phyloP scores from a whole-genome alignment of 2,888 invertebrate genomes.

The Tineola bisselliella region DNA sequence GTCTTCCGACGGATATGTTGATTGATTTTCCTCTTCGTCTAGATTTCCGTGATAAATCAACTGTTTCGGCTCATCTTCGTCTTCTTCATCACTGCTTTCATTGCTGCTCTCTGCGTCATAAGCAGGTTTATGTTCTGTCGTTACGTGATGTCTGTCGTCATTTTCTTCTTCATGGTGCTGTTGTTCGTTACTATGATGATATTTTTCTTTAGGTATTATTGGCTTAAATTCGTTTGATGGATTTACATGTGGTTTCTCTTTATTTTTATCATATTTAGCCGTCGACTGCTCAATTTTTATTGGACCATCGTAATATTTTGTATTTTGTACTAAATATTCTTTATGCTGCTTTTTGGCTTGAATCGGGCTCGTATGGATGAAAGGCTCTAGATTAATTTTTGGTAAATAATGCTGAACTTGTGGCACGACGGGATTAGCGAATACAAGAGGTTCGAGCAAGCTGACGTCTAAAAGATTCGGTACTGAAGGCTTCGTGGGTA shows the following conservation, averaged over 20 bases:
- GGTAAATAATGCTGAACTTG: constrained; percentile 61
- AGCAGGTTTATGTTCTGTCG: constrained; percentile 16
- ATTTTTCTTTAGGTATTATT: background rate
- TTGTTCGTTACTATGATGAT: background rate
- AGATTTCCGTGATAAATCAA: constrained; percentile 21
- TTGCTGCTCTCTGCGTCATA: background rate
- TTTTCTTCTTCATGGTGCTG: background rate
- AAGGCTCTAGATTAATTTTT: constrained; percentile 41
- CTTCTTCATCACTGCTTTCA: constrained; percentile 23
- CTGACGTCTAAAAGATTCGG: constrained; percentile 45
- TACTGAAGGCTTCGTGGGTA: constrained; percentile 43
- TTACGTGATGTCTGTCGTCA: constrained; percentile 18
- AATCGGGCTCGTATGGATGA: constrained; percentile 34
- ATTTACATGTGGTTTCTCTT: background rate
- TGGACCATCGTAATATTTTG: constrained; percentile 37
- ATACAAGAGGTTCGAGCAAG: constrained; percentile 52
- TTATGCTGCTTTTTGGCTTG: constrained; percentile 23
- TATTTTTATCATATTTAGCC: background rate
- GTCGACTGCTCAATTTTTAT: constrained; percentile 14
- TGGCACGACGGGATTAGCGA: constrained; percentile 54
- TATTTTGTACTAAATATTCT: constrained; percentile 35
- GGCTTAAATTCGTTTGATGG: background rate
- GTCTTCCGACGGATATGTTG: background rate
- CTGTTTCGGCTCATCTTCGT: constrained; percentile 35
- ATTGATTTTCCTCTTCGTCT: background rate